Base-by-base conservation (phyloP, 2,888 invertebrate genomes). In the Lithophane semibrunnea region DNA sequence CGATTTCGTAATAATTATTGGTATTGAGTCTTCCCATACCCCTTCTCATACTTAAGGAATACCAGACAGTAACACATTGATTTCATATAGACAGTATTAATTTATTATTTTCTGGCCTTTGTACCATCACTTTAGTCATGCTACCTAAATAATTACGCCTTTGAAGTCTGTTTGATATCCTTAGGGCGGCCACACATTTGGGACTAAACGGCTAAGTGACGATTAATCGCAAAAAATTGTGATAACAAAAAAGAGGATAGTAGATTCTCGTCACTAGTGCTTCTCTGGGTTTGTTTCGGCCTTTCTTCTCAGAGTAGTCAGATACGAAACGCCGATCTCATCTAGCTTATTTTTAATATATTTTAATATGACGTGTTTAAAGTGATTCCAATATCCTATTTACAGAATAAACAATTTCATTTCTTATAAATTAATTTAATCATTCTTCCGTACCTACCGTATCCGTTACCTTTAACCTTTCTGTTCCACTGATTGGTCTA, bases 121-220 rank as follows among this genome's bases (percentile, higher is more conserved):
- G n/a, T 49, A 24, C 49, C 0, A 24, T 37, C 42, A 29, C 10
- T 56, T 24, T 37, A 47, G 8, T 13, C 24, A 66, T n/a, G 9
- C 3, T 49, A 64, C 18, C 49, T 29, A 44, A 63, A 69, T 29
- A 67, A 56, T 63, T n/a, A 58, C 37, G 60, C 52, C 44, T 58
- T 74, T 64, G 52, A 71, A 65, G 71, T 81, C 60, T 56, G 64
- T 81, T 74, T 29, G 44, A 64, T 65, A 65, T 61, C 12, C 21
- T 72, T 12, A 82, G 10, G 54, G 7, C 5, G 7, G 16, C 0
- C 5, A 49, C 44, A 77, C 58, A 66, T 65, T 77, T 72, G 65
- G 77, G 73, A 85, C 61, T 56, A 47, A 60, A 37, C 47, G 49
- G 10, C 12, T 44, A 0, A 42, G 7, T n/a, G 3, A 13, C 42